Base-by-base conservation (phyloP, 2,113 vertebrate species). In the Dipodomys stephensi region DNA sequence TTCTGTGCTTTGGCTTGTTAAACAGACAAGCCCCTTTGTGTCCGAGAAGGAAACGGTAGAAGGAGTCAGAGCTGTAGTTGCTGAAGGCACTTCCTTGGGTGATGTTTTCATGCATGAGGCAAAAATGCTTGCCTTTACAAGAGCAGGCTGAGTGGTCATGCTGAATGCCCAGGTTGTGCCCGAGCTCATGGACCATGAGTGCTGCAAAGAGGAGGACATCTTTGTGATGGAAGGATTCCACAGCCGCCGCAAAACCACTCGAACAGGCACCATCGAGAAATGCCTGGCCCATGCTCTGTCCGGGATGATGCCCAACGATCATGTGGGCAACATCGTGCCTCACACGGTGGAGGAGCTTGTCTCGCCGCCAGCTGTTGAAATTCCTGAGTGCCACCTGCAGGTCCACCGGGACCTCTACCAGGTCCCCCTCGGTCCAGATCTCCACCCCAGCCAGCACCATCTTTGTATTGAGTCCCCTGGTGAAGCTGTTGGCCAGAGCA, bases 381-480 rank as follows among this genome's bases (percentile, higher is more conserved):
- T 91, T 28, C 0, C 64, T 27, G 19, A 97, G 95, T 22, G 94
- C 91, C 6, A 57, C 78, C 1, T 73, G 77, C 86, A 97, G 27
- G 88, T 95, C 97, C n/a, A 4, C 60, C 0, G 94, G 83, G 4
- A 97, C 44, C 7, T 67, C 39, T 64, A 87, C 62, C 2, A 77
- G 95, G 94, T 97, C 97, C 74, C 57, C 80, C 94, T 98, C 96
- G 0, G 88, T 95, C 97, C 98, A 98, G 0, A 98, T 71, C 74
- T 97, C 98, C 35, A 97, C 46, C 0, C 96, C 97, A 0, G 77
- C 91, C 77, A 98, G 65, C 72, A 97, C 85, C 76, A 97, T 76
- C 62, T 90, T 57, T 44, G 97, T 96, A 78, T n/a, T 93, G 28
- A 97, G 88, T 12, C 12, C 76, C 93, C 86, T 90, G 0, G 93